Conservation (phyloP, 1,140 invertebrate species). For the Apis dorsata region DNA sequence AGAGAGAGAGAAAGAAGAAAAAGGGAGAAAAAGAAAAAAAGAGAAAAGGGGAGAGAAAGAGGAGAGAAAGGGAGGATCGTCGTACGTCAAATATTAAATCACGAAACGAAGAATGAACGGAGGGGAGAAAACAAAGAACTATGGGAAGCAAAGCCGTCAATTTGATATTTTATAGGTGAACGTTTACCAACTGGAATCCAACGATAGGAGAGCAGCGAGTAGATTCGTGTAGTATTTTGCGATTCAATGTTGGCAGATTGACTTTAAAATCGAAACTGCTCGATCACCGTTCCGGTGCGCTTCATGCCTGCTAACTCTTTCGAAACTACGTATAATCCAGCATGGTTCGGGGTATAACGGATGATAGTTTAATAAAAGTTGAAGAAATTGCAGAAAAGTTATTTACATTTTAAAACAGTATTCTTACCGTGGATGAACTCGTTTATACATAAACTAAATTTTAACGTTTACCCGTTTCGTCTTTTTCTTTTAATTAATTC, state of each 20-base stretch:
- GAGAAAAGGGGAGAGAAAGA: no score
- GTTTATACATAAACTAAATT: not conserved
- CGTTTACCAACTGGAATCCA: not conserved
- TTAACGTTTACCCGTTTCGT: not conserved
- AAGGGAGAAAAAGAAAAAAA: not conserved
- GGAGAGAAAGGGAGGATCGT: not conserved
- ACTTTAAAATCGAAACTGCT: slow-evolving; percentile 29
- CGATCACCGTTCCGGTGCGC: not conserved
- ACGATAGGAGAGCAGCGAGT: not conserved
- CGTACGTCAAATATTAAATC: not conserved
- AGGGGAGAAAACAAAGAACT: not conserved
- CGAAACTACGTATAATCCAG: slow-evolving; percentile 19
- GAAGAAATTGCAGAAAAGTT: slow-evolving; percentile 34
- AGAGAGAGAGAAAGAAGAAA: no score
- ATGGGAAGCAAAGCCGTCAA: not conserved
- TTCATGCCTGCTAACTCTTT: not conserved
- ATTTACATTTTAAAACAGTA: slow-evolving; percentile 42
- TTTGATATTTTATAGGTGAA: slow-evolving; percentile 13
- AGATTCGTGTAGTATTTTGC: slow-evolving; percentile 32
- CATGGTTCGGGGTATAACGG: not conserved
- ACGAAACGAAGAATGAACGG: not conserved
- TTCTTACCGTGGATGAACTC: not conserved
- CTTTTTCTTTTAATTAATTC: not conserved
- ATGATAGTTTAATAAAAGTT: slow-evolving; percentile 48
- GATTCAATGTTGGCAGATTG: slow-evolving; percentile 28